Evolutionary conservation across 2,888 invertebrate genomes (phyloP), one percentile per base, ranked within the genome.

Genomic region (Nipponacmea schrenckii): DNA sequence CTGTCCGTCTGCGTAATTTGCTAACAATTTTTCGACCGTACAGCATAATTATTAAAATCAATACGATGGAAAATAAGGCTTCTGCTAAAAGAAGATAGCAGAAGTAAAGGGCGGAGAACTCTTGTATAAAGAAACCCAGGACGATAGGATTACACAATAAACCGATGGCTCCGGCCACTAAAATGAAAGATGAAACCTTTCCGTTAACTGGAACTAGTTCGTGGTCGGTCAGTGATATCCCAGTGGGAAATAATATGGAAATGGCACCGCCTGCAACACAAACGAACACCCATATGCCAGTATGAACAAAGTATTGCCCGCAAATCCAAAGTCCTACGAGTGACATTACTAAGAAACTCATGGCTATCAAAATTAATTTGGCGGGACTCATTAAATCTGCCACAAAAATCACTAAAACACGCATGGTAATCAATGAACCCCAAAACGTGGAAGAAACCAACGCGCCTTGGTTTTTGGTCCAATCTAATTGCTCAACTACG

Each of bases 51-150:
- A 56, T 12, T 12, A 56, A 56, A 24, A 56, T 20, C 24, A 56
- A 24, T 24, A 56, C 56, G 12, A 56, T 24, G 12, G 56, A 56
- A 20, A 56, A 12, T 2, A 56, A 10, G 24, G 56, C 56, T 56
- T 56, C 56, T 10, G 20, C 24, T 24, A 56, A 14, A 8, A 56
- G 14, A 20, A 56, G 24, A 24, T 56, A 56, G 24, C 56, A 56
- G 24, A 56, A 56, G 20, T 24, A 56, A 56, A 56, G 56, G 56
- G 56, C 56, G 20, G 56, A 56, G 56, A 56, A 56, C 56, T 56
- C 56, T 56, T 56, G 20, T 20, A 56, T 56, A 14, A 56, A 15
- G 24, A 56, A 56, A 24, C 56, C 56, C 24, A 56, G 14, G 8
- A 56, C 24, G 10, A 56, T 14, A 10, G 56, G 56, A 24, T 56